These are phyloP conservation scores for Exephanes ischioxanthus DNA, from an alignment of 2,888 invertebrate genomes.

Conservation along the genomic window DNA sequence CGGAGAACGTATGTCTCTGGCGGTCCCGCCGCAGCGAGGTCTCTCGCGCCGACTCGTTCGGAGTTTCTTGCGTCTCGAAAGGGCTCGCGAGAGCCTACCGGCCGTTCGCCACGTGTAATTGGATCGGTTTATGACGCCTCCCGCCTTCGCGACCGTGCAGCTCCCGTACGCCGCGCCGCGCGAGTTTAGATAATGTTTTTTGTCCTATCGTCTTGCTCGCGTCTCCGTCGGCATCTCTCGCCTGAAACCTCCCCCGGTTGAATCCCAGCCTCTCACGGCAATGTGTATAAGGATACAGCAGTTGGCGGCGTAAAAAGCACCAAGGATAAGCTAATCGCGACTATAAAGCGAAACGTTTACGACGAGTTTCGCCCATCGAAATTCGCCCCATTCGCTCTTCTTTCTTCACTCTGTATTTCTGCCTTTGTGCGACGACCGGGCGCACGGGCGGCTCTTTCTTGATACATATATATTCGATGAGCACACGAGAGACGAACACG, in stretches of 20 bases:
- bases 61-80: conserved; percentile 44
- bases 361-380: conserved; percentile 68
- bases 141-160: conserved; percentile 54
- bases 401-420: background rate
- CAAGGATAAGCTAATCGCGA: conserved; percentile 77
- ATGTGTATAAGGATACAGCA: conserved; percentile 9
- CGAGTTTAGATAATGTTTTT: conserved; percentile 74
- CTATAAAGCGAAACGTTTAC: conserved; percentile 74
- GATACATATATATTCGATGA: conserved; percentile 39
- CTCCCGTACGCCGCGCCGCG: conserved; percentile 59
- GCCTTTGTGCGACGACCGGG: conserved; percentile 10
- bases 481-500: conserved; percentile 24
- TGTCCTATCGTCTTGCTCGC: conserved; percentile 57
- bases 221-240: conserved; percentile 35
- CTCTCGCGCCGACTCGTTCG: background rate
- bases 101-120: conserved; percentile 70
- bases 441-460: conserved; percentile 5
- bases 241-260: conserved; percentile 3
- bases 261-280: conserved; percentile 1
- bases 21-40: background rate
- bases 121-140: conserved; percentile 75
- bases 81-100: conserved; percentile 29
- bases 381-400: conserved; percentile 30
- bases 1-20: no score
- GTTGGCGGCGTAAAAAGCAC: conserved; percentile 34